Percentiles rank a stretch among this genome's conserved stretches.
Evolutionary conservation across 2,888 invertebrate genomes (phyloP).

Genomic region (Synergus japonicus): DNA sequence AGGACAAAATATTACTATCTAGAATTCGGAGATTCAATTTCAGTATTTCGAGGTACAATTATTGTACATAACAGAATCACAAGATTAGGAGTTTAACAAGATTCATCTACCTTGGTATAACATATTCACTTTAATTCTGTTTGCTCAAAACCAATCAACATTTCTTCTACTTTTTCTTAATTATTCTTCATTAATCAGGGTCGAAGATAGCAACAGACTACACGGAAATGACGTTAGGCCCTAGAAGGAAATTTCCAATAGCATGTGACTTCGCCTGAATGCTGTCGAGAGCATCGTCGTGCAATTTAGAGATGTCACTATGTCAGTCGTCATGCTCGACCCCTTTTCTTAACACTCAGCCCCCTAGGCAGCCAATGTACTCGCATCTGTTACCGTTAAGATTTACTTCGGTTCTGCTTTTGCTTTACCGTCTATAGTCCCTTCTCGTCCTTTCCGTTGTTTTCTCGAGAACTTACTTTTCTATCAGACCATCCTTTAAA

Average conservation of each 20-base stretch:
- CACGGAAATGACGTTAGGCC: slow-evolving; percentile 35
- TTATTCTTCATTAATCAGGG: slow-evolving; percentile 56
- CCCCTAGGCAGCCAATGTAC: slow-evolving; percentile 34
- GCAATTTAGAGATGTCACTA: slow-evolving; percentile 37
- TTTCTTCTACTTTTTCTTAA: no score
- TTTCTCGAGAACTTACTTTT: background rate
- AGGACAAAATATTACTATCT: background rate
- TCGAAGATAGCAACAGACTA: slow-evolving; percentile 64
- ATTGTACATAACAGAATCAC: background rate
- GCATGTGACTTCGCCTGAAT: background rate
- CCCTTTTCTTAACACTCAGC: slow-evolving; percentile 21
- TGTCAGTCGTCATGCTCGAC: slow-evolving; percentile 36
- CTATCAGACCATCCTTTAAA: slow-evolving; percentile 5
- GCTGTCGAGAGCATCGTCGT: slow-evolving; percentile 15
- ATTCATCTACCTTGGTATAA: no score
- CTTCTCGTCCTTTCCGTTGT: slow-evolving; percentile 4
- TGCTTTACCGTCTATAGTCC: background rate
- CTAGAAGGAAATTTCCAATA: slow-evolving; percentile 32
- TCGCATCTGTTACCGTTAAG: slow-evolving; percentile 36
- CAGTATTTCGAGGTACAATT: background rate
- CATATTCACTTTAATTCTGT: no score
- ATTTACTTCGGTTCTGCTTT: slow-evolving; percentile 28
- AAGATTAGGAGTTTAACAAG: background rate
- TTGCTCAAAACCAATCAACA: no score
- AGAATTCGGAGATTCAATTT: background rate